Evolutionary conservation across 1,140 invertebrate species (phyloP), one percentile per base, ranked within the genome.

Genomic region (Drosophila pruinosa): DNA sequence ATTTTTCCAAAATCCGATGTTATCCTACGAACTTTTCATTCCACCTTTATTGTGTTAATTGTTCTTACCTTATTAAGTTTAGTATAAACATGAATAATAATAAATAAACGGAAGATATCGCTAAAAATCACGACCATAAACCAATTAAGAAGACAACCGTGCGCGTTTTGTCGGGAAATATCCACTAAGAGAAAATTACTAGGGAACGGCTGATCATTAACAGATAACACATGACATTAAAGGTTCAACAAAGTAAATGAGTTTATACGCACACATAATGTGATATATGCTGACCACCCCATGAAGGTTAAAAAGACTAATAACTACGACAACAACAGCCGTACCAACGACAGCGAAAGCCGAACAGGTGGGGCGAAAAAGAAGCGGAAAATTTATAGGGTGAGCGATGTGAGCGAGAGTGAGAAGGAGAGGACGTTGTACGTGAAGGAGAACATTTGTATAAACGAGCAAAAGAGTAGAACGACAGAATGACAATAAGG

Each of bases 181-280:
- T 83, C 83, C 83, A 83, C 82, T 88, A 83, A 89, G 78, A 86
- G 74, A 78, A 78, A 82, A 88, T 88, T 75, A 82, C 78, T 78
- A 76, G 83, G 72, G 82, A 86, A 89, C 83, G 83, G 85, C 83
- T 89, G 83, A 89, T 89, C 79, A 83, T 75, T 73, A 89, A 85
- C 89, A 89, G 89, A 90, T 90, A 90, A 90, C 89, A 90, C 89
- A 89, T 90, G 77, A 90, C 89, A 90, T 90, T 90, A 90, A 90
- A 88, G 82, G 59, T 65, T 56, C 83, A 56, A 78, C 78, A 75
- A 80, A 79, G 76, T 59, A 61, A 62, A 75, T 63, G 73, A 78
- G 59, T 86, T 83, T 81, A 88, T 82, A 65, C 62, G 78, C 78
- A 75, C 83, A 86, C 82, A 82, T 78, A 88, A 88, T 78, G 77